A percentile compares a stretch with the other conserved stretches of the same genome.
Conservation (phyloP, 1,140 invertebrate genomes). For the Oedothorax gibbosus region DNA sequence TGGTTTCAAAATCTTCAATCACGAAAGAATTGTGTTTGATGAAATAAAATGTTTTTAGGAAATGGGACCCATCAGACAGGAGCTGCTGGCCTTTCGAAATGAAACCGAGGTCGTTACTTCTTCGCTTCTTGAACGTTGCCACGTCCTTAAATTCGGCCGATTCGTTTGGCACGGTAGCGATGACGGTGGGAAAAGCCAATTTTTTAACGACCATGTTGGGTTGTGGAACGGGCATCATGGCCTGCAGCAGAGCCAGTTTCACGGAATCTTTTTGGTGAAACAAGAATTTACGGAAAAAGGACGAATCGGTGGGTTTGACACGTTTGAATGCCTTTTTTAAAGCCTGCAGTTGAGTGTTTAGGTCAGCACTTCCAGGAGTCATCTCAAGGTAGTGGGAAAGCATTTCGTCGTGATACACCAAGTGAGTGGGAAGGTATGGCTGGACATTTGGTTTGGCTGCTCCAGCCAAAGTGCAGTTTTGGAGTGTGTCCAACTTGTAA, state of each 20-base stretch:
- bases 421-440: background rate
- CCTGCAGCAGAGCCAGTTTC: background rate
- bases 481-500: background rate
- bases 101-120: background rate
- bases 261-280: background rate
- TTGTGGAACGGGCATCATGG: constrained; percentile 11
- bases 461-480: background rate
- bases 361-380: too few species aligned
- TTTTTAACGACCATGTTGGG: background rate
- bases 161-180: background rate
- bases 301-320: background rate
- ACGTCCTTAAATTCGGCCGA: background rate
- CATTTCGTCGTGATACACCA: constrained; percentile 26
- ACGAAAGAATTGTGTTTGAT: background rate
- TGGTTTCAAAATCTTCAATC: constrained; percentile 1
- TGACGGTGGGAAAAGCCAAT: background rate
- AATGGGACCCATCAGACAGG: constrained; percentile 14
- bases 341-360: background rate
- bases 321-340: constrained; percentile 17
- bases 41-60: constrained; percentile 16
- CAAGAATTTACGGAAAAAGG: background rate
- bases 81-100: constrained; percentile 13
- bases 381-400: background rate
- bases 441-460: background rate
- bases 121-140: background rate